Conservation (phyloP, 2,113 vertebrate genomes). For the Cromileptes altivelis region DNA sequence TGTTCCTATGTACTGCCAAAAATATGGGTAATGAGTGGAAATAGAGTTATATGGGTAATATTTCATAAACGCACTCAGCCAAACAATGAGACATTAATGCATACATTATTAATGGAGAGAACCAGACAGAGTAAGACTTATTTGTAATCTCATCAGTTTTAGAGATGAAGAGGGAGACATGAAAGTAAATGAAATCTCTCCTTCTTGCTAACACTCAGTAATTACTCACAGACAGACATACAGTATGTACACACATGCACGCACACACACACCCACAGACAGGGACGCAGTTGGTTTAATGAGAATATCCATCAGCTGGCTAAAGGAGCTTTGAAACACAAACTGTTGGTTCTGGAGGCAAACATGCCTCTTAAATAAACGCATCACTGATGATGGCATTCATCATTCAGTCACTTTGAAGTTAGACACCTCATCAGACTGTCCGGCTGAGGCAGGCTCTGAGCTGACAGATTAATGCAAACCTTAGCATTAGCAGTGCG, state of each 20-base stretch:
- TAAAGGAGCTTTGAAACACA: constrained; percentile 68
- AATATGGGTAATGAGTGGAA: constrained; percentile 56
- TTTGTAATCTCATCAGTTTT: constrained; percentile 66
- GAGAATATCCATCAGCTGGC: constrained; percentile 69
- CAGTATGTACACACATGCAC: constrained; percentile 19
- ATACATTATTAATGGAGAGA: constrained; percentile 60
- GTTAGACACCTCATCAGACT: constrained; percentile 42
- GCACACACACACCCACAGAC: constrained; percentile 18
- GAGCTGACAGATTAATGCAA: constrained; percentile 17
- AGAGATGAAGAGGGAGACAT: constrained; percentile 43
- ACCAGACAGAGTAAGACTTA: constrained; percentile 44
- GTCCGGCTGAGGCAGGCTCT: constrained; percentile 10
- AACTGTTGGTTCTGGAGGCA: constrained; percentile 55
- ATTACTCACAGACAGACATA: constrained; percentile 31
- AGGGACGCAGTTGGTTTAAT: constrained; percentile 44
- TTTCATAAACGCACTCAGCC: constrained; percentile 56
- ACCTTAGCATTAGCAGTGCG: background rate
- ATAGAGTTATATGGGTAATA: constrained; percentile 56
- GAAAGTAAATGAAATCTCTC: constrained; percentile 56
- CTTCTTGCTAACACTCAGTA: constrained; percentile 32
- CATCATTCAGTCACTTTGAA: constrained; percentile 57
- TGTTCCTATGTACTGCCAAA: constrained; percentile 38
- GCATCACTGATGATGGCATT: constrained; percentile 32
- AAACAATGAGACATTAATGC: constrained; percentile 61
- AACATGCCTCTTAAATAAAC: constrained; percentile 58